Evolutionary conservation across 2,797 vertebrate genomes (phyloP).

Genomic region (Myioborus miniatus): DNA sequence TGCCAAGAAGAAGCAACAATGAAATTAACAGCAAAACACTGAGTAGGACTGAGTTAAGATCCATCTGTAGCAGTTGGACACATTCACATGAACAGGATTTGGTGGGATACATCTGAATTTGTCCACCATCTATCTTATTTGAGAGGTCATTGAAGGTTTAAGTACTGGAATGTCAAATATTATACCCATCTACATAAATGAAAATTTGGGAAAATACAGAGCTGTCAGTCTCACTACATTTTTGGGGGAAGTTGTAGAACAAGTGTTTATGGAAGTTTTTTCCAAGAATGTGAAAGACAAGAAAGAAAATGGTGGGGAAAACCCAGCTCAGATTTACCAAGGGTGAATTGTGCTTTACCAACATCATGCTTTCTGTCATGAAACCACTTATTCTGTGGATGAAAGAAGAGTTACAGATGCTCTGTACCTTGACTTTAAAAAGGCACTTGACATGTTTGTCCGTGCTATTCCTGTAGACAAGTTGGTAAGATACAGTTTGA

Average conservation of each 20-base stretch:
- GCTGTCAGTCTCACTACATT: not conserved
- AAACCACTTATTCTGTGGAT: not conserved
- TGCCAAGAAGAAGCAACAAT: not conserved
- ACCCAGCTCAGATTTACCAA: not conserved
- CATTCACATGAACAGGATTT: not conserved
- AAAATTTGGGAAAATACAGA: not conserved
- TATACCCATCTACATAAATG: not conserved
- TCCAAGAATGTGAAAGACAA: not conserved
- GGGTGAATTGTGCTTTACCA: not conserved
- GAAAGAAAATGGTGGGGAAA: not conserved
- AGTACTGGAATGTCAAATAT: not conserved
- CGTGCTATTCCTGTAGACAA: not conserved
- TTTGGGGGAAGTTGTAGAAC: not conserved
- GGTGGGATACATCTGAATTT: not conserved
- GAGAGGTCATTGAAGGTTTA: not conserved
- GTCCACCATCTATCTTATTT: not conserved
- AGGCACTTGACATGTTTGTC: not conserved
- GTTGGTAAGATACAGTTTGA: not conserved
- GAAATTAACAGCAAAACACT: not conserved
- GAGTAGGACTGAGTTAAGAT: not conserved
- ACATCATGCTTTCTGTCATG: not conserved
- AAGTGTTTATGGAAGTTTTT: not conserved
- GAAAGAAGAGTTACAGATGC: not conserved
- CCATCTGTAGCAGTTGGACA: not conserved
- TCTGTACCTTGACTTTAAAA: not conserved